phyloP scores from a whole-genome alignment of 2,888 invertebrate species.

The Zelleria hepariella region DNA sequence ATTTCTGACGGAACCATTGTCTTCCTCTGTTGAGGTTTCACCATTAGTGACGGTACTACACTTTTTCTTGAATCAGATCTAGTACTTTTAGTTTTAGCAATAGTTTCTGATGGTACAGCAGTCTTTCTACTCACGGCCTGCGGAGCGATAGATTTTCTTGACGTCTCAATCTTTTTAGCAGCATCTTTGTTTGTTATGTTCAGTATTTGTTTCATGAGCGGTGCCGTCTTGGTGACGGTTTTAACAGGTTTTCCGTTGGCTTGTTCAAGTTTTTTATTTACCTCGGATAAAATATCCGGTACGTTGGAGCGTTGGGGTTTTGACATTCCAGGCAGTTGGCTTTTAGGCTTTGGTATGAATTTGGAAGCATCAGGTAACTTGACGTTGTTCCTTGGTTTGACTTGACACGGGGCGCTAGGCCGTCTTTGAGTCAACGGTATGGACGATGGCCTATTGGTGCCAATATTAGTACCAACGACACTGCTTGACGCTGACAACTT shows the following conservation, averaged over 20 bases:
- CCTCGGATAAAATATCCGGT: neutral
- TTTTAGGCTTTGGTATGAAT: neutral
- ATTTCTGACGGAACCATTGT: constrained; percentile 20
- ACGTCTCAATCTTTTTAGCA: neutral
- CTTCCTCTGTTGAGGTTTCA: constrained; percentile 15
- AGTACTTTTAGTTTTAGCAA: neutral
- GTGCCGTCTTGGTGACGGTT: neutral
- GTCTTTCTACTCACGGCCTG: neutral
- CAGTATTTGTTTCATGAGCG: neutral
- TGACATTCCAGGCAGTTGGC: neutral
- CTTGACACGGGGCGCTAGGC: neutral
- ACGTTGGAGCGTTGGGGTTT: neutral
- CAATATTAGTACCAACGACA: neutral
- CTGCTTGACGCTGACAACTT: neutral
- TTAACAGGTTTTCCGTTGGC: neutral
- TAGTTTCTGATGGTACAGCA: neutral
- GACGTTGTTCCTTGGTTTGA: neutral
- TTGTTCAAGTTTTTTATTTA: neutral
- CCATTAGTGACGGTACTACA: constrained; percentile 17
- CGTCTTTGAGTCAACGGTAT: neutral
- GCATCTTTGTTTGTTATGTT: neutral
- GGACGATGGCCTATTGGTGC: neutral
- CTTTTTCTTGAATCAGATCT: constrained; percentile 19
- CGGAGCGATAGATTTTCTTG: neutral
- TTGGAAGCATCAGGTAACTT: neutral